These are phyloP conservation scores for Cosmia pyralina DNA, from an alignment of 2,888 invertebrate species.

Conservation along the genomic window DNA sequence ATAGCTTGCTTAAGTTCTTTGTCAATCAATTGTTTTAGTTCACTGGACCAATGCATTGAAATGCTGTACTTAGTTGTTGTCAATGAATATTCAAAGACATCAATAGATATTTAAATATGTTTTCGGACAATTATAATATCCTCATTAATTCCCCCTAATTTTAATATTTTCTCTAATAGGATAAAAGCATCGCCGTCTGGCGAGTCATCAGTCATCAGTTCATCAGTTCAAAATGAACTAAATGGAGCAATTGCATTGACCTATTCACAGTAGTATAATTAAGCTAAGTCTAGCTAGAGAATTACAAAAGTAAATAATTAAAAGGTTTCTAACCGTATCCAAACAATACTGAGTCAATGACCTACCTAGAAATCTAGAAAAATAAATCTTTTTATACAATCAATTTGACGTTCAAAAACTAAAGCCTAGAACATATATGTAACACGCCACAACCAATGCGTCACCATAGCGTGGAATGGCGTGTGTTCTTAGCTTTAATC, in stretches of 20 bases:
- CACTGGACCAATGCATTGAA: too few relatives aligned
- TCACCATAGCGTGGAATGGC: background rate
- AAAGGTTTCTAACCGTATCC: slow-evolving; percentile 9
- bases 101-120: background rate
- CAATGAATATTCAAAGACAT: background rate
- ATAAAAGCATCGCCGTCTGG: background rate
- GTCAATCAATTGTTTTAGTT: too few relatives aligned
- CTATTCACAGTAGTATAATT: slow-evolving; percentile 9
- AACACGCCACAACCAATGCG: background rate
- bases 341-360: slow-evolving; percentile 11
- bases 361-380: background rate
- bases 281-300: slow-evolving; percentile 4
- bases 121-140: background rate
- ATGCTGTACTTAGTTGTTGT: too few relatives aligned
- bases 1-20: too few relatives aligned
- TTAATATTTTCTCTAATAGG: too few relatives aligned
- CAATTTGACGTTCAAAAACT: background rate
- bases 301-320: slow-evolving; percentile 9
- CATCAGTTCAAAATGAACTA: slow-evolving; percentile 15
- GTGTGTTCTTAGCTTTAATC: slow-evolving; percentile 11
- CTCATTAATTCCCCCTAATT: background rate
- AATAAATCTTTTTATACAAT: background rate
- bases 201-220: slow-evolving; percentile 17
- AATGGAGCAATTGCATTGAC: slow-evolving; percentile 5
- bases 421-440: background rate